Percentiles rank a stretch among this genome's conserved stretches.
Evolutionary conservation across 2,888 invertebrate species (phyloP).

Genomic region (Lycophotia porphyrea): DNA sequence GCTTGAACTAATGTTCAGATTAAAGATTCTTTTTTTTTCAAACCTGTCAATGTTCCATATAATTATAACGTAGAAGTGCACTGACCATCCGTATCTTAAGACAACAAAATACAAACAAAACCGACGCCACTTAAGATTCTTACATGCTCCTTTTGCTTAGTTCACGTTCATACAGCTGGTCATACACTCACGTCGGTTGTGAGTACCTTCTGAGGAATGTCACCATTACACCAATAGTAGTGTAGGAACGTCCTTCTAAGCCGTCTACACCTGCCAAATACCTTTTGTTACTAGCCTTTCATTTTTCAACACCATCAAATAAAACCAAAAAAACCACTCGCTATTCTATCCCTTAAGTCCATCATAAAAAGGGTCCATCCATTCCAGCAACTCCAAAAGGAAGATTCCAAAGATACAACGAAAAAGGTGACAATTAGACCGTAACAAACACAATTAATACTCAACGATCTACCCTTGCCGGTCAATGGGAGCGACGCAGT

Average conservation of each 20-base stretch:
- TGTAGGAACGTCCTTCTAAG: background rate
- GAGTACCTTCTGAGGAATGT: background rate
- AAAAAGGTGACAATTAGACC: slow-evolving; percentile 66
- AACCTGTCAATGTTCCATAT: background rate
- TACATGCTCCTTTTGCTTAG: background rate
- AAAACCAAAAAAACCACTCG: background rate
- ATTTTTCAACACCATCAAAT: background rate
- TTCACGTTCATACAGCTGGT: background rate
- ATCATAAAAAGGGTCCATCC: slow-evolving; percentile 48
- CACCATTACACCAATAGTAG: too few species aligned
- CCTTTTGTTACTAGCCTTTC: background rate
- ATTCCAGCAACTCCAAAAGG: slow-evolving; percentile 56
- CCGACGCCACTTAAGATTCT: background rate
- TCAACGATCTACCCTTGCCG: slow-evolving; percentile 64
- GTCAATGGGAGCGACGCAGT: slow-evolving; percentile 69
- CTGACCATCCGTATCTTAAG: background rate
- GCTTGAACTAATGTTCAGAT: background rate
- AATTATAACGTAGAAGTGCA: background rate
- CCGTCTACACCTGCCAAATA: background rate
- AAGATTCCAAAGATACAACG: slow-evolving; percentile 60
- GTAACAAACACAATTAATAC: slow-evolving; percentile 69
- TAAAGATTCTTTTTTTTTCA: background rate
- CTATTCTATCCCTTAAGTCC: slow-evolving; percentile 24
- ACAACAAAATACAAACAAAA: background rate
- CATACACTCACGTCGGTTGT: background rate